Base-by-base conservation (phyloP, 2,113 vertebrate species). In the Progne subis region DNA sequence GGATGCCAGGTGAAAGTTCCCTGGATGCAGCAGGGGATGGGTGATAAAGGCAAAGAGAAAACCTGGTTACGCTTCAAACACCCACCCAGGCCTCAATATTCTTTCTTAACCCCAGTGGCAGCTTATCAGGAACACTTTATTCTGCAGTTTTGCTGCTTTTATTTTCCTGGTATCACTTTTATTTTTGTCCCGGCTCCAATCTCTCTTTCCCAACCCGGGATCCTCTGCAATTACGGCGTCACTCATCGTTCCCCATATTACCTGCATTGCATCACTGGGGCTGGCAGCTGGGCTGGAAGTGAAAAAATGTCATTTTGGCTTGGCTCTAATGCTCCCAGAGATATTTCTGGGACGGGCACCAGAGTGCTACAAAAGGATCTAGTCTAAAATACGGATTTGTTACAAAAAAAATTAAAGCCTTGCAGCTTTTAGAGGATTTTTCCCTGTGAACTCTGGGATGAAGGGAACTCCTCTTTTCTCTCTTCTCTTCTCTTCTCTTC, bases 1-100 rank as follows among this genome's bases (percentile, higher is more conserved):
- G 37, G 88, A 50, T 94, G 96, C 92, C 97, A 96, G 97, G 93
- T 81, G 95, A 92, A 83, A 91, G 70, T 39, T 95, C 76, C 93
- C 95, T 60, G 92, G 77, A 77, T 49, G 29, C 63, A 43, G 78
- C 50, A 52, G 53, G 92, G 86, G 93, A 94, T 71, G 60, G 47
- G 59, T 96, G 85, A 64, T 8, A 67, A 88, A 65, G 75, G 83
- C 55, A 37, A 47, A 78, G 47, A 82, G 52, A 82, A 94, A 86
- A 94, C 20, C 18, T 3, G 37, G 20, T n/a, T 10, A 4, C n/a
- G 11, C 82, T 75, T 53, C 64, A 31, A 82, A 81, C 8, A 24
- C 65, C 93, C 94, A 64, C n/a, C 55, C 76, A 59, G 82, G 60
- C 65, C 84, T 86, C 77, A 1, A 1, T 2, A 1, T 50, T 46